A percentile compares a stretch with the other conserved stretches of the same genome.
These are phyloP conservation scores for Pseudomyrmex flavicornis DNA, from an alignment of 1,140 invertebrate genomes.

Conservation along the genomic window DNA sequence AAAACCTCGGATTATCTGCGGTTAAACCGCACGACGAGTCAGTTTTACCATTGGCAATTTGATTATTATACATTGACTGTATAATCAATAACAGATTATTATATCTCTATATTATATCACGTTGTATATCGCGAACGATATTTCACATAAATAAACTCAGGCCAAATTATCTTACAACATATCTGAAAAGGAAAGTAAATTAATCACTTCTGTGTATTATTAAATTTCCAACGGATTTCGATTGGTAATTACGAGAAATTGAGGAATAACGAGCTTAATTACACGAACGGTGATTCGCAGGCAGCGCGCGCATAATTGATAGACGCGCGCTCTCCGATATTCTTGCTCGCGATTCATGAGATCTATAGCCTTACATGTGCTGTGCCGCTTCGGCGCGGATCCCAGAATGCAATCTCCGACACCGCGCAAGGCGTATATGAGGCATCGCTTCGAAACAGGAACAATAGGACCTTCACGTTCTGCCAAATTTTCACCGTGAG, in stretches of 20 bases:
- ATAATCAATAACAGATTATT: background rate
- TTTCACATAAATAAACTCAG: no score
- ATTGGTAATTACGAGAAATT: conserved; percentile 1
- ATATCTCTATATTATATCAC: background rate
- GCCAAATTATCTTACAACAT: background rate
- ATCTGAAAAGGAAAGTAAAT: background rate
- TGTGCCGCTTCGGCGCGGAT: conserved; percentile 35
- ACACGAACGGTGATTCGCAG: background rate
- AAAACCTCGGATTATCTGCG: conserved; percentile 58
- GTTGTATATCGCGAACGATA: no score
- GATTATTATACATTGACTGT: conserved; percentile 4
- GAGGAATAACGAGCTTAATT: background rate
- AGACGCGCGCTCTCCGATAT: background rate
- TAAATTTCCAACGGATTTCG: background rate
- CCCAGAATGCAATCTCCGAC: conserved; percentile 46
- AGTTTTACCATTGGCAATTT: conserved; percentile 12
- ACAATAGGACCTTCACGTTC: conserved; percentile 14
- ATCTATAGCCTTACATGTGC: conserved; percentile 44
- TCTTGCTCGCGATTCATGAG: conserved; percentile 12
- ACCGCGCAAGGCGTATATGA: conserved; percentile 17
- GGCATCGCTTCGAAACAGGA: conserved; percentile 58
- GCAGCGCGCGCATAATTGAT: conserved; percentile 14
- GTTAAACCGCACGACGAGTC: conserved; percentile 40
- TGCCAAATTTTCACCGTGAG: conserved; percentile 23
- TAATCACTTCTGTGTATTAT: background rate